Conservation (phyloP, 2,888 invertebrate genomes). For the Odontocerum albicorne region DNA sequence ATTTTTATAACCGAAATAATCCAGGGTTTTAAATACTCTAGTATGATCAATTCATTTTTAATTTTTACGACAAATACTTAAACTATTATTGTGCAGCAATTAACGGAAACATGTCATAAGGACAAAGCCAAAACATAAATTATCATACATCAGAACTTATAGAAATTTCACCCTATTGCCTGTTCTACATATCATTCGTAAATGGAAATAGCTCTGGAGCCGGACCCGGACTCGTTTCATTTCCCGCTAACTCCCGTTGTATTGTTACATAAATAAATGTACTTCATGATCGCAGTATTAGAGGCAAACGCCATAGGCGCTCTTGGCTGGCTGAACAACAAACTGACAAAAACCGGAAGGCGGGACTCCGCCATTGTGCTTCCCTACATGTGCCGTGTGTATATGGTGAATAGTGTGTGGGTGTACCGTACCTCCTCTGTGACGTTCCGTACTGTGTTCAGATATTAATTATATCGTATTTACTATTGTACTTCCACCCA, state of each 20-base stretch:
- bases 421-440: too few species aligned
- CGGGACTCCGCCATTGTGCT: conserved; percentile 25
- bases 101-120: too few species aligned
- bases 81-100: too few species aligned
- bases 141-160: conserved; percentile 16
- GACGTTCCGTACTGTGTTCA: too few species aligned
- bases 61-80: too few species aligned
- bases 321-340: conserved; percentile 13
- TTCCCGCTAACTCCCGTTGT: conserved; percentile 16
- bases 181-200: conserved; percentile 25
- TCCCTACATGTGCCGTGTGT: conserved; percentile 56
- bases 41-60: too few species aligned
- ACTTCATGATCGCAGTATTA: neutral
- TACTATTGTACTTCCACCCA: too few species aligned
- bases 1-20: too few species aligned
- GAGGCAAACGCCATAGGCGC: conserved; percentile 7
- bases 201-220: conserved; percentile 17
- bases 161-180: conserved; percentile 24
- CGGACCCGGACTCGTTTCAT: conserved; percentile 29
- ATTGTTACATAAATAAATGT: neutral
- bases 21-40: too few species aligned
- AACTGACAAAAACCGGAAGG: conserved; percentile 35
- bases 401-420: too few species aligned
- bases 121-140: conserved; percentile 22
- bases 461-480: too few species aligned